Conservation (phyloP, 2,888 invertebrate species). For the Athalia circularis region DNA sequence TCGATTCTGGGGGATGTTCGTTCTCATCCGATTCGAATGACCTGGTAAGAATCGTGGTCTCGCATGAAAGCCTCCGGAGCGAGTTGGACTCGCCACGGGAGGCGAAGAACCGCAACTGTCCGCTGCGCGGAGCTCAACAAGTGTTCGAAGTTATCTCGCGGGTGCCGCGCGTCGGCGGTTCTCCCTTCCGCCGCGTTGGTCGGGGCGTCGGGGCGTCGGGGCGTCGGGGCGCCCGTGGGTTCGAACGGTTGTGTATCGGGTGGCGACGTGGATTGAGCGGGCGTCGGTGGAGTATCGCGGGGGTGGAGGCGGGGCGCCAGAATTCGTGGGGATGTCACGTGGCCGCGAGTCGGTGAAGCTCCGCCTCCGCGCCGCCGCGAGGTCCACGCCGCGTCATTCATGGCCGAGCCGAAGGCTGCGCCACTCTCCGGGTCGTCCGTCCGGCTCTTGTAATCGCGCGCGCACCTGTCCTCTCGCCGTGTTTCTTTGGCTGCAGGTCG, state of each 20-base stretch:
- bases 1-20: no score
- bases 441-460: constrained; percentile 48
- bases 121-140: constrained; percentile 63
- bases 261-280: constrained; percentile 46
- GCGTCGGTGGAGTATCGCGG: constrained; percentile 60
- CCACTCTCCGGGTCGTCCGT: constrained; percentile 53
- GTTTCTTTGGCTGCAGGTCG: constrained; percentile 35
- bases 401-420: constrained; percentile 71
- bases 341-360: constrained; percentile 70
- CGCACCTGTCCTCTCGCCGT: constrained; percentile 47
- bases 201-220: constrained; percentile 62
- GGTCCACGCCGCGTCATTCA: constrained; percentile 68
- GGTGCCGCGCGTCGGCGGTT: constrained; percentile 22
- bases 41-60: background rate
- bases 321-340: constrained; percentile 46
- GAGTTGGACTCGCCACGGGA: background rate
- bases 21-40: no score
- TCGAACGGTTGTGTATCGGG: constrained; percentile 17
- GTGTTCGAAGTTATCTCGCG: constrained; percentile 57
- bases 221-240: constrained; percentile 33
- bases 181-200: constrained; percentile 40
- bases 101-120: constrained; percentile 14
- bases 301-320: constrained; percentile 35
- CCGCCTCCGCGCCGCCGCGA: constrained; percentile 75
- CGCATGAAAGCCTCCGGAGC: no score